Conservation (phyloP, 2,797 vertebrate genomes). For the Mus caroli region DNA sequence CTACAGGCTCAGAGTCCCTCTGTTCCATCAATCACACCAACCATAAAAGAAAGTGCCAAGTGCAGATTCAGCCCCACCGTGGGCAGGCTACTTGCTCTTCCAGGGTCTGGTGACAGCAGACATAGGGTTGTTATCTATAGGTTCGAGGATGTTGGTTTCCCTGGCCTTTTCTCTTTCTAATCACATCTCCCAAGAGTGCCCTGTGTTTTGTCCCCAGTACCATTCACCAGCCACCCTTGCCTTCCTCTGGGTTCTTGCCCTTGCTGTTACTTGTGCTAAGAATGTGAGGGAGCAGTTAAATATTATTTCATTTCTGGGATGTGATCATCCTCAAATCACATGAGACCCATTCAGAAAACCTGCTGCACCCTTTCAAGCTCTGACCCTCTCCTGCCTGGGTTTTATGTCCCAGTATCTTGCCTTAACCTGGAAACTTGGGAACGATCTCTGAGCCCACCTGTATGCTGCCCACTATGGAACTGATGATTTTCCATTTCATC, state of each 20-base stretch:
- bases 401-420: slow-evolving; percentile 73
- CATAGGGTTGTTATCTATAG: neutral
- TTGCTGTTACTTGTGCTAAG: neutral
- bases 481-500: neutral
- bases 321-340: slow-evolving; percentile 77
- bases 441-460: slow-evolving; percentile 34
- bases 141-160: neutral
- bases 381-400: slow-evolving; percentile 74
- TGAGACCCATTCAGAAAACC: slow-evolving; percentile 80
- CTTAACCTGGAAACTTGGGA: slow-evolving; percentile 81
- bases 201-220: neutral
- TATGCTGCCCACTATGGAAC: neutral
- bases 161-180: neutral
- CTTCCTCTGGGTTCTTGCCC: neutral
- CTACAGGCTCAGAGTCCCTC: neutral
- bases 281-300: slow-evolving; percentile 64
- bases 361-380: slow-evolving; percentile 77
- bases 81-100: neutral
- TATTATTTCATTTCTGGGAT: slow-evolving; percentile 74
- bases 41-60: neutral
- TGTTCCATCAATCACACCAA: neutral
- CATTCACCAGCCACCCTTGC: neutral
- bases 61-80: neutral
- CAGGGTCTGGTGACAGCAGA: neutral
- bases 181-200: neutral